A percentile compares a stretch with the other conserved stretches of the same genome.
phyloP scores from a whole-genome alignment of 2,113 vertebrate species.

The Actenoides hombroni region DNA sequence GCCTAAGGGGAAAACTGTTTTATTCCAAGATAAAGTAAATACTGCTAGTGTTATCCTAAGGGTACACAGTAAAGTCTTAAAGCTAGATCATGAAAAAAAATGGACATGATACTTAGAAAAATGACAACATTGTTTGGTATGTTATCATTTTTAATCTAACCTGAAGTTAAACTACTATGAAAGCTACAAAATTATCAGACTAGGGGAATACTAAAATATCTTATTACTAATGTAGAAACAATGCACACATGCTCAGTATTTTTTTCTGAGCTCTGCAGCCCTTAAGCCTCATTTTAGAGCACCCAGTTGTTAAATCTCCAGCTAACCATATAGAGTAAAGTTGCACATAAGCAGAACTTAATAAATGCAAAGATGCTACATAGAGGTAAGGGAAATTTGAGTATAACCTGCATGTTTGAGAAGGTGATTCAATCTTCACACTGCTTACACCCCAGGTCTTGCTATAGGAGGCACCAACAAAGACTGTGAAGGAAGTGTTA shows the following conservation, averaged over 20 bases:
- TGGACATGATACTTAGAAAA: background rate
- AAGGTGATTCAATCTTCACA: background rate
- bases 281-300: background rate
- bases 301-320: background rate
- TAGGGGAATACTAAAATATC: background rate
- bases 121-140: background rate
- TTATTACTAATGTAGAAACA: background rate
- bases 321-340: background rate
- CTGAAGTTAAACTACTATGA: background rate
- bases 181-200: background rate
- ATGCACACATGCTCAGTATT: fast-evolving
- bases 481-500: background rate
- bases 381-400: background rate
- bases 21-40: background rate
- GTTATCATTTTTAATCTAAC: background rate
- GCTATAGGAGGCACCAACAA: background rate
- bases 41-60: background rate
- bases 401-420: background rate
- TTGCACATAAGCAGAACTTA: background rate
- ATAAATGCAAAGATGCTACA: background rate
- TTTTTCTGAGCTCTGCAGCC: background rate
- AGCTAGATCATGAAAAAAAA: background rate
- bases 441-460: background rate
- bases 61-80: background rate
- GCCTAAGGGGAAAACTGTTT: background rate